Conservation (phyloP, 2,797 vertebrate species). For the Poeciliopsis turneri region DNA sequence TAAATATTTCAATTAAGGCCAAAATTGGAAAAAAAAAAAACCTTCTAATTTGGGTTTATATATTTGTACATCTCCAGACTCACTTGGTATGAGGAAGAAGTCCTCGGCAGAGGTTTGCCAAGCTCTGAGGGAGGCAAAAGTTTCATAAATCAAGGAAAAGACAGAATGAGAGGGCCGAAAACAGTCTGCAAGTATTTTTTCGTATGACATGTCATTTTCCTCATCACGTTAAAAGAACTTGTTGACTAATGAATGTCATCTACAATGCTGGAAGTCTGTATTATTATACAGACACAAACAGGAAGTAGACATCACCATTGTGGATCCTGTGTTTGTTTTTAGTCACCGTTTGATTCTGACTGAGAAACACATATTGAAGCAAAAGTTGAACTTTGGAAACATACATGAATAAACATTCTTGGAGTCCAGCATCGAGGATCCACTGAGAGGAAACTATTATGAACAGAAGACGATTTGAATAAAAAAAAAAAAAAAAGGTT, state of each 20-base stretch:
- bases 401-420: not conserved
- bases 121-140: not conserved
- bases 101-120: accelerated
- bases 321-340: not conserved
- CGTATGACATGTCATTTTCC: not conserved
- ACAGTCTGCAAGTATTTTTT: not conserved
- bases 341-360: conserved; percentile 23
- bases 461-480: conserved; percentile 2
- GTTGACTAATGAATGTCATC: not conserved
- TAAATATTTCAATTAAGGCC: not conserved
- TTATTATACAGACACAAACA: too few relatives aligned
- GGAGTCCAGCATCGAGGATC: not conserved
- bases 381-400: conserved; percentile 20
- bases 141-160: not conserved
- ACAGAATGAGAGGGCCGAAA: not conserved
- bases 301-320: not conserved
- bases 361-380: not conserved
- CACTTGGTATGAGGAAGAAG: conserved; percentile 1
- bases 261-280: not conserved
- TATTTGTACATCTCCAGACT: not conserved
- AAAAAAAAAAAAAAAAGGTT: not conserved
- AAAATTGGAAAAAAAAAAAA: not conserved
- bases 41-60: not conserved
- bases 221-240: not conserved
- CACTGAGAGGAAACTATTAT: not conserved